A percentile compares a stretch with the other conserved stretches of the same genome.
phyloP scores from a whole-genome alignment of 2,888 invertebrate species.

The Apamea anceps region DNA sequence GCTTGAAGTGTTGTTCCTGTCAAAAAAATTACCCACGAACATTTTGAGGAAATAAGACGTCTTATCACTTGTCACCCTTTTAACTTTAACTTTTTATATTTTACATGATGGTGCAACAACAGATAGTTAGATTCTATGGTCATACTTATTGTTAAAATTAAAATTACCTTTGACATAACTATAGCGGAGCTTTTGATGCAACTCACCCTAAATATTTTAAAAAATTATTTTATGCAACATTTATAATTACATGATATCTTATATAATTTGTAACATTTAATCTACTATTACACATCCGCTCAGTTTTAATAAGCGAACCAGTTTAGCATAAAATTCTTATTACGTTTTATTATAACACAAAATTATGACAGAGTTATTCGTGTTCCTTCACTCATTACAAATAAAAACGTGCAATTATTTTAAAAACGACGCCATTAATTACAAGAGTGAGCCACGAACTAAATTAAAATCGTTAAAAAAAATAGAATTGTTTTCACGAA shows the following conservation, averaged over 20 bases:
- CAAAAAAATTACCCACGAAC: too few species aligned
- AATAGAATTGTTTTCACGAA: conserved; percentile 50
- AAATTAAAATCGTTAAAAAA: conserved; percentile 47
- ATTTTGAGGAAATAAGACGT: too few species aligned
- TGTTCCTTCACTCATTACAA: conserved; percentile 65
- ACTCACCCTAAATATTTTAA: conserved; percentile 23
- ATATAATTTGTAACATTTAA: conserved; percentile 41
- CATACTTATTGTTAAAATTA: too few species aligned
- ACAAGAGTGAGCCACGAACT: conserved; percentile 46
- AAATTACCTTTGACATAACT: too few species aligned
- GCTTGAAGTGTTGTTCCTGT: too few species aligned
- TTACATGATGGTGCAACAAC: too few species aligned
- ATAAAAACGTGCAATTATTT: conserved; percentile 68
- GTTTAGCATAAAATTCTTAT: conserved; percentile 64
- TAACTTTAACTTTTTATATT: too few species aligned
- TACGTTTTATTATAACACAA: conserved; percentile 59
- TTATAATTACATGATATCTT: conserved; percentile 31
- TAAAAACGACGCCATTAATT: conserved; percentile 64
- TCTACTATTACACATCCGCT: conserved; percentile 32
- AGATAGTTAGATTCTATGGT: too few species aligned
- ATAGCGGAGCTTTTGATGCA: too few species aligned
- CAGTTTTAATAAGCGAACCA: conserved; percentile 47
- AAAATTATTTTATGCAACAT: conserved; percentile 15
- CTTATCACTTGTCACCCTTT: too few species aligned
- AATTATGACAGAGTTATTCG: conserved; percentile 66